Percentiles rank a stretch among this genome's conserved stretches.
These are phyloP conservation scores for Tetramorium alpestre DNA, from an alignment of 1,140 invertebrate species.

Conservation along the genomic window DNA sequence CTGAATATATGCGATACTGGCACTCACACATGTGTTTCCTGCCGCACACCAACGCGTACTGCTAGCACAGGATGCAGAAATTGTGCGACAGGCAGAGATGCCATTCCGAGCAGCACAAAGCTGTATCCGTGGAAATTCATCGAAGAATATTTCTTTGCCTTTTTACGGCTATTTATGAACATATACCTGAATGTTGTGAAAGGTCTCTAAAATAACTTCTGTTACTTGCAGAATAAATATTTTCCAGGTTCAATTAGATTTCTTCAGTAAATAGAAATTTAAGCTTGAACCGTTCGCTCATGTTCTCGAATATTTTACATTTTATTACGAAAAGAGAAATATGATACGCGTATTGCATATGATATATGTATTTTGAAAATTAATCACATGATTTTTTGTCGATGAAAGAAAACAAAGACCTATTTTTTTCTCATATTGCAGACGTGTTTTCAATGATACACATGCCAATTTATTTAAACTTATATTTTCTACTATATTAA, in stretches of 20 bases:
- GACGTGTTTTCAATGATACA: background rate
- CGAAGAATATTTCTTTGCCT: conserved; percentile 25
- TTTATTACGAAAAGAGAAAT: background rate
- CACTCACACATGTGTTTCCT: background rate
- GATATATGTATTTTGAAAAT: background rate
- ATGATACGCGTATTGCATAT: background rate
- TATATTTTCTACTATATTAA: background rate
- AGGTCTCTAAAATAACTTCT: conserved; percentile 4
- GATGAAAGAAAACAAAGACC: background rate
- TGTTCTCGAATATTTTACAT: background rate
- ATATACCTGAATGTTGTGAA: background rate
- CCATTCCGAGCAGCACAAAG: conserved; percentile 20
- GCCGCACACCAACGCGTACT: background rate
- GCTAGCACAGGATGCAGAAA: conserved; percentile 18
- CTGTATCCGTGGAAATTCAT: conserved; percentile 28
- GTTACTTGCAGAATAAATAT: conserved; percentile 11
- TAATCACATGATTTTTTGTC: background rate
- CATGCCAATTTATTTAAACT: background rate
- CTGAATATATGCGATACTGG: background rate
- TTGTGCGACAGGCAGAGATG: conserved; percentile 24
- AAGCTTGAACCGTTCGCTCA: background rate
- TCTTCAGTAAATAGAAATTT: background rate
- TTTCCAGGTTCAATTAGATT: conserved; percentile 12
- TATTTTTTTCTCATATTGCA: background rate
- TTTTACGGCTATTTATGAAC: conserved; percentile 17